Evolutionary conservation across 1,140 invertebrate species (phyloP), one percentile per base, ranked within the genome.

Genomic region (Tetragnatha versicolor): DNA sequence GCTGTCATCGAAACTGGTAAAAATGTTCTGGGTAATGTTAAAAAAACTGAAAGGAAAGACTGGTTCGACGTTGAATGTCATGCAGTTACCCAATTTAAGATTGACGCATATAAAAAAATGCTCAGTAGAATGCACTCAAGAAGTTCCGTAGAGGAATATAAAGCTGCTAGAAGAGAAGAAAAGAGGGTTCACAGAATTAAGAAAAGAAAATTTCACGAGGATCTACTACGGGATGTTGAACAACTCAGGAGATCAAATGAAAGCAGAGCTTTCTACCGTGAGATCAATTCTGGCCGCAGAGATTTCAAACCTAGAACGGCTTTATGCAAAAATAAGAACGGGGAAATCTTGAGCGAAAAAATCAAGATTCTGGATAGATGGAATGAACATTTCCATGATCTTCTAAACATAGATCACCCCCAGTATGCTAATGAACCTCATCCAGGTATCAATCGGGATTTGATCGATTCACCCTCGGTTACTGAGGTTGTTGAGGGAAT

Each of bases 371-470:
- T 63, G 31, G 0, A 63, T 7, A 63, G 60, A 39, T 63, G 60
- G 29, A 37, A 37, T 63, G 60, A 37, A 63, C 60, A 63, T 39
- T 63, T 63, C 6, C 1, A 63, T 63, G 60, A 37, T 12, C 33
- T 63, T 7, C 20, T 35, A 1, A 63, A 63, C 39, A 10, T 5
- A n/a, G 7, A 37, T 37, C 60, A 37, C 33, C 20, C 3, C 6
- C 33, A 37, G 31, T 20, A n/a, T 25, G n/a, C 17, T 25, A 20
- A 10, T 37, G 22, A 14, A n/a, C n/a, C n/a, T n/a, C n/a, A n/a
- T n/a, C n/a, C n/a, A n/a, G n/a, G n/a, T n/a, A n/a, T n/a, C n/a
- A 63, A 4, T 37, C 60, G 22, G 22, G 53, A 58, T 37, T 10
- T 27, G 53, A 20, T 58, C 25, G 53, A 1, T n/a, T 10, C 31